These are phyloP conservation scores for Trematomus loennbergii DNA, from an alignment of 2,113 vertebrate species.

Conservation along the genomic window DNA sequence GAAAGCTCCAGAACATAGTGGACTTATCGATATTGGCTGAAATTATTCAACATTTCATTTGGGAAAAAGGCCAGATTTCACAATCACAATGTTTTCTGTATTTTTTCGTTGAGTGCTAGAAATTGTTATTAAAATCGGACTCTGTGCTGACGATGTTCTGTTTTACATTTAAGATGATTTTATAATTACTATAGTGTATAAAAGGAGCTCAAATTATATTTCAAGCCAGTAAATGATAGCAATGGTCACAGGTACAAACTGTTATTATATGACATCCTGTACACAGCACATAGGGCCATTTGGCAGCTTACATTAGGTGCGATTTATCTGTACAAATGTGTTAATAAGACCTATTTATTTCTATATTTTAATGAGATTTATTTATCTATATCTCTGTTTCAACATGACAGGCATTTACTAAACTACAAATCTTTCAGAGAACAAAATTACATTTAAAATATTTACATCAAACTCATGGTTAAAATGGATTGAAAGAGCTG, in stretches of 20 bases:
- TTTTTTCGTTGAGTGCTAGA: neutral
- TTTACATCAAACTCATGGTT: conserved; percentile 51
- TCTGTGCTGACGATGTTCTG: conserved; percentile 5
- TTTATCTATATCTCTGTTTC: conserved; percentile 13
- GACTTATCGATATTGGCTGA: too few relatives aligned
- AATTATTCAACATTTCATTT: too few relatives aligned
- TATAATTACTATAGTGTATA: neutral
- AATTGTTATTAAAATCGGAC: too few relatives aligned
- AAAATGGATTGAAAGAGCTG: conserved; percentile 23
- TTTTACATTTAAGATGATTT: neutral
- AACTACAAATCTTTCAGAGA: conserved; percentile 47
- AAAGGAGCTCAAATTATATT: conserved; percentile 6
- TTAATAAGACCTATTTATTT: conserved; percentile 19
- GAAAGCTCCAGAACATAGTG: neutral
- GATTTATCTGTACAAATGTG: conserved; percentile 43
- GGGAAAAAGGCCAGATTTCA: too few relatives aligned
- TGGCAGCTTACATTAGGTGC: conserved; percentile 33
- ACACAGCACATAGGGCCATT: conserved; percentile 52
- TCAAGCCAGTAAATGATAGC: conserved; percentile 8
- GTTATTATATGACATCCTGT: conserved; percentile 33
- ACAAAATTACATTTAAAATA: conserved; percentile 52
- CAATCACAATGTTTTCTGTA: neutral
- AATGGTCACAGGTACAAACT: conserved; percentile 32
- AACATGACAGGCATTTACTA: conserved; percentile 50
- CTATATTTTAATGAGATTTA: conserved; percentile 6